Conservation (phyloP, 2,797 vertebrate genomes). For the Coendou prehensilis region DNA sequence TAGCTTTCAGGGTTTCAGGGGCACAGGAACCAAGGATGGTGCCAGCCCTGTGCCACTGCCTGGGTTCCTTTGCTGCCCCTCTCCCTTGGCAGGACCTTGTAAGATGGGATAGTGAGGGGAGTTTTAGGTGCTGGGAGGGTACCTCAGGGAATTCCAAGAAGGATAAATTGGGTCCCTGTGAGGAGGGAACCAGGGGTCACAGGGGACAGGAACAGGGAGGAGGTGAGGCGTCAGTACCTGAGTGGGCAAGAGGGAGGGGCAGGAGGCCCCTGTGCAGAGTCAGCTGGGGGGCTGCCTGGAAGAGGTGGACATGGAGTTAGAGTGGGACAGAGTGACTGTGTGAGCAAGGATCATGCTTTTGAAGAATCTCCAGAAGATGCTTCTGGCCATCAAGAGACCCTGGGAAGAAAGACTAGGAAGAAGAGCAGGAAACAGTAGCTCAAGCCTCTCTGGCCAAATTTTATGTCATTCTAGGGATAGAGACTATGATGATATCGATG, state of each 20-base stretch:
- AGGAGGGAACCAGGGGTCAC: background rate
- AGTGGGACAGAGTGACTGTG: background rate
- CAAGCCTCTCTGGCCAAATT: background rate
- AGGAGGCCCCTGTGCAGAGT: rapidly evolving
- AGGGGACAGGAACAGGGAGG: background rate
- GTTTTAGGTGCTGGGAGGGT: background rate
- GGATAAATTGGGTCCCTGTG: background rate
- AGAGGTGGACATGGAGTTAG: background rate
- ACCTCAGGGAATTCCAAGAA: background rate
- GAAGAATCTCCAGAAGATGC: background rate
- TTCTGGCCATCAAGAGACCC: background rate
- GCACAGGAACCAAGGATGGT: background rate
- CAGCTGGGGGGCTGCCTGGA: background rate
- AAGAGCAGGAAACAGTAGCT: background rate
- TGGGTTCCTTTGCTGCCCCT: background rate
- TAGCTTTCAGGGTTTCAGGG: background rate
- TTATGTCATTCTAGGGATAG: conserved; percentile 89
- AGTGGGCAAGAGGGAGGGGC: background rate
- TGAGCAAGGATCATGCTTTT: rapidly evolving
- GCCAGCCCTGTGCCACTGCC: rapidly evolving
- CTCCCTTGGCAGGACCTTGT: background rate
- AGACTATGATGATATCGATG: conserved; percentile 96
- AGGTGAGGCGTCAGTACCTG: background rate
- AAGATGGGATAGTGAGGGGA: rapidly evolving
- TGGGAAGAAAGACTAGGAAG: background rate